Conservation (phyloP, 2,888 invertebrate species). For the Seladonia tumulorum region DNA sequence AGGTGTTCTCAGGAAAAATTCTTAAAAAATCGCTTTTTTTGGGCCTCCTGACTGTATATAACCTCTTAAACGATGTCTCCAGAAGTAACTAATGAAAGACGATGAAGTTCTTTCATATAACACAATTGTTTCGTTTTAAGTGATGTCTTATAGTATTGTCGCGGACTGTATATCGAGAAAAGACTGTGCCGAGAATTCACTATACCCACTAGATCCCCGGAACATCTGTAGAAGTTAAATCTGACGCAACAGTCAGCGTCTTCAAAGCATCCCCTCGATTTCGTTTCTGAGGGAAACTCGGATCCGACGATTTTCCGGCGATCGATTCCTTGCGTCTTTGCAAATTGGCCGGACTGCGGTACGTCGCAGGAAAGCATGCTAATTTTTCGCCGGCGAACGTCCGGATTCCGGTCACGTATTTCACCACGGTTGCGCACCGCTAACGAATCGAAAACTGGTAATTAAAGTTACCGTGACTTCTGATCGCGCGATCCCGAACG, state of each 20-base stretch:
- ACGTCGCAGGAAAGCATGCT: conserved; percentile 67
- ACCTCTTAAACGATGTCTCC: too few species aligned
- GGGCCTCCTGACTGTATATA: too few species aligned
- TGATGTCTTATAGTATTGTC: too few species aligned
- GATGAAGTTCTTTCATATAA: too few species aligned
- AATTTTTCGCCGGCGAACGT: conserved; percentile 68
- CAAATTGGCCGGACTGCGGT: conserved; percentile 69
- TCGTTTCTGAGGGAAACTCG: background rate
- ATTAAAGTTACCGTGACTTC: conserved; percentile 73
- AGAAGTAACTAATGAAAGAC: too few species aligned
- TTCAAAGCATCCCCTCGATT: background rate
- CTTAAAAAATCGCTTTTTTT: too few species aligned
- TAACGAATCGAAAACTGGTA: conserved; percentile 76
- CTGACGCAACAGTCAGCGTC: background rate
- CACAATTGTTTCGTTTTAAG: too few species aligned
- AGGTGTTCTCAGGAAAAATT: too few species aligned
- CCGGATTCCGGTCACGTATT: conserved; percentile 72
- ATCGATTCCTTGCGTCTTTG: conserved; percentile 68
- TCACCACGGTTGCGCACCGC: conserved; percentile 62
- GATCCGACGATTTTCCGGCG: conserved; percentile 48
- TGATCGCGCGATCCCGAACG: conserved; percentile 62
- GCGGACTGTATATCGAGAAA: too few species aligned
- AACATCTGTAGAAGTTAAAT: background rate
- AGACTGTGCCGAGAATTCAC: too few species aligned
- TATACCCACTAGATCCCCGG: too few species aligned